Evolutionary conservation across 2,113 vertebrate genomes (phyloP), one percentile per base, ranked within the genome.

Genomic region (Limnothrissa miodon): DNA sequence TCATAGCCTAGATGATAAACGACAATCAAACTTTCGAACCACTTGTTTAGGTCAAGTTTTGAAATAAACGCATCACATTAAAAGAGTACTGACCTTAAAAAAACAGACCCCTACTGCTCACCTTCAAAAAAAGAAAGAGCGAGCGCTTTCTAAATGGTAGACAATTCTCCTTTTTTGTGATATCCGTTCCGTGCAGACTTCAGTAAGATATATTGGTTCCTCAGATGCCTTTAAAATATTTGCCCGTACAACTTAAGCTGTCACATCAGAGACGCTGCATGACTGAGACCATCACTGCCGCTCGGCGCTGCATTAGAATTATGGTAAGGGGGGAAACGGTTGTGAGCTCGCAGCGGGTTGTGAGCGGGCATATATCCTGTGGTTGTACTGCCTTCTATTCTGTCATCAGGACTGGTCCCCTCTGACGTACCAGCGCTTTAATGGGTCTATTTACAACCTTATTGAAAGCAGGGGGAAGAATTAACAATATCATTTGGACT

Each of bases 351-450:
- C 88, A 83, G 83, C 90, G 90, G 92, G 90, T 90, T 91, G 93
- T 90, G 88, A 90, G 89, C 93, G 92, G 92, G 92, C 93, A 95
- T 94, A 93, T 92, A 92, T 94, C 95, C 90, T 90, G 93, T 89
- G 93, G 93, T 90, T 94, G 94, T 92, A 87, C 91, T 92, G 94
- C 92, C 93, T 90, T 94, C 90, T 91, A 84, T 92, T 93, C 89
- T 91, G 90, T 92, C 93, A 88, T 90, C 85, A 90, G 92, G 93
- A 90, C 90, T 87, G 93, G 91, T 93, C 92, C 90, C 90, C 84
- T 85, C 92, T 93, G 93, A 91, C 93, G 94, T 93, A 92, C 94
- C 94, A 92, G 89, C 91, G 81, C 92, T 88, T 92, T 88, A 89
- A 92, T 93, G 94, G 93, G 92, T 81, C 79, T 80, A 80, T 81